Percentiles rank a stretch among this genome's conserved stretches.
phyloP scores from a whole-genome alignment of 2,888 invertebrate species.

The Melikaiella ostensackeni region DNA sequence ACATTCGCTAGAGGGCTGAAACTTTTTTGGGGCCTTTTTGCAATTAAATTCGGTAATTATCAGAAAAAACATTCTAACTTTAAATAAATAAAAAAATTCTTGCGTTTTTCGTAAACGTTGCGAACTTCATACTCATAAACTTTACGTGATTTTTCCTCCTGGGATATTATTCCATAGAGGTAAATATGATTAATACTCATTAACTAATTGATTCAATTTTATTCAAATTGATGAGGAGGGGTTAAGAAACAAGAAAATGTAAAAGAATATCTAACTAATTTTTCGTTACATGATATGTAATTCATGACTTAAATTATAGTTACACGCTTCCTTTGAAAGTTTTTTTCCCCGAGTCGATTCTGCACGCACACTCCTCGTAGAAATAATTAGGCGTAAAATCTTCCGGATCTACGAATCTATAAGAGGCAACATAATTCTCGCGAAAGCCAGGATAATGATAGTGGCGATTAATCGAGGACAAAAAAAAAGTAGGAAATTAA shows the following conservation, averaged over 20 bases:
- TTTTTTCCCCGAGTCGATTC: conserved; percentile 23
- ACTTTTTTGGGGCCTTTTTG: too few species aligned
- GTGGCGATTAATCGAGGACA: conserved; percentile 20
- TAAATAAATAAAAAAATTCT: too few species aligned
- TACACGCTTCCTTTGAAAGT: conserved; percentile 22
- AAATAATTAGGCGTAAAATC: conserved; percentile 36
- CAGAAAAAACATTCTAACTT: too few species aligned
- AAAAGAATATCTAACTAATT: not conserved
- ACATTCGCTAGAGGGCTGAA: too few species aligned
- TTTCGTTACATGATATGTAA: conserved; percentile 15
- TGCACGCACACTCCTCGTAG: conserved; percentile 32
- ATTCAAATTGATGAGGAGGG: not conserved
- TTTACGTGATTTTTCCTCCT: too few species aligned
- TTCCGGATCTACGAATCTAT: conserved; percentile 35
- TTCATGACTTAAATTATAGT: not conserved
- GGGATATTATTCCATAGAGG: not conserved
- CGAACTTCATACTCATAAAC: too few species aligned
- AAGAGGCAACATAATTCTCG: conserved; percentile 9
- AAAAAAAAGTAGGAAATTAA: conserved; percentile 12
- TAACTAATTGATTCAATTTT: not conserved
- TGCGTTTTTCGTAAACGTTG: too few species aligned
- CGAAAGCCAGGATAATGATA: conserved; percentile 29
- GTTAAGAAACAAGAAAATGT: not conserved
- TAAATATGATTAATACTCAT: not conserved
- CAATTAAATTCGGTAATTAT: too few species aligned